Conservation (phyloP, 2,797 vertebrate species). For the Crax fasciolata region DNA sequence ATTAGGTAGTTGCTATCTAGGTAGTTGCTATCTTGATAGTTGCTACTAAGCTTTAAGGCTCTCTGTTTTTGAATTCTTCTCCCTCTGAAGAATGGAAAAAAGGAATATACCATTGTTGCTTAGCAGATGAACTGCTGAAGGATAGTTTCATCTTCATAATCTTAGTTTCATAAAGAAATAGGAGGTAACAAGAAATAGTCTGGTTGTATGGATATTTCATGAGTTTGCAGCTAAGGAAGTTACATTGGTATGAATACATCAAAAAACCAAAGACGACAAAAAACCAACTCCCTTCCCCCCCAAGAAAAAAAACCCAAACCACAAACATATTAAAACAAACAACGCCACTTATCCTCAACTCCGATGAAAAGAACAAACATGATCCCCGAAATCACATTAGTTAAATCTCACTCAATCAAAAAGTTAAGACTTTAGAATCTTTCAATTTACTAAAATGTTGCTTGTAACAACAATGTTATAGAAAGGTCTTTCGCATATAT, state of each 20-base stretch:
- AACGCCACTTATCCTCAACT: too few relatives aligned
- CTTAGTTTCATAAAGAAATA: conserved; percentile 20
- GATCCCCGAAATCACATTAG: background rate
- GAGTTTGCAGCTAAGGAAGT: background rate
- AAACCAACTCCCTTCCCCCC: background rate
- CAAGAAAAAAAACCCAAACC: background rate
- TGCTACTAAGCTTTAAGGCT: background rate
- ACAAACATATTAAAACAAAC: background rate
- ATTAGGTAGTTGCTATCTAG: background rate
- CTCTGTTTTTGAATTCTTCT: background rate
- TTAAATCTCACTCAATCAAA: background rate
- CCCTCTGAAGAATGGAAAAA: conserved; percentile 19
- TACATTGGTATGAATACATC: background rate
- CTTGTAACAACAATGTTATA: background rate
- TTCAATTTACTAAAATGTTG: background rate
- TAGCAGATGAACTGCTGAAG: background rate
- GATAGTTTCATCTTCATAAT: background rate
- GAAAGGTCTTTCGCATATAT: background rate
- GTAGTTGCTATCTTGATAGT: background rate
- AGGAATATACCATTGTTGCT: background rate
- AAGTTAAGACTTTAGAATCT: background rate
- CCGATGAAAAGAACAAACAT: background rate
- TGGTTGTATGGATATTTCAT: conserved; percentile 11
- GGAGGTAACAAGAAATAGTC: background rate
- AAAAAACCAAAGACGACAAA: background rate